Evolutionary conservation across 2,113 vertebrate genomes (phyloP).

Genomic region (Edolisoma coerulescens): DNA sequence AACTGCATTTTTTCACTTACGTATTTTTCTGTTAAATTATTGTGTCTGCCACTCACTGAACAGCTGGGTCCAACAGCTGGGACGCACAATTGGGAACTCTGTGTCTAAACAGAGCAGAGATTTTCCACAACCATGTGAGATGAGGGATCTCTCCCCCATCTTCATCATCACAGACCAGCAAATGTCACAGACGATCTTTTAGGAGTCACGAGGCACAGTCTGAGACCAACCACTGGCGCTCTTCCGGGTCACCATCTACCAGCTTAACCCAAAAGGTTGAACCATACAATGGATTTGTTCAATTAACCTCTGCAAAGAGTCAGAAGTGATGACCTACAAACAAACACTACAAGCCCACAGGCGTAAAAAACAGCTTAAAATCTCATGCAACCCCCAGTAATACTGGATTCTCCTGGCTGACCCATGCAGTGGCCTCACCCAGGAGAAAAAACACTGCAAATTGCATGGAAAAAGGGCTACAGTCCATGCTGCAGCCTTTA

Average conservation of each 20-base stretch:
- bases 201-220: neutral
- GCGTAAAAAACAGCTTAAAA: neutral
- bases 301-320: neutral
- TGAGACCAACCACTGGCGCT: neutral
- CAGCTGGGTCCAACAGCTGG: neutral
- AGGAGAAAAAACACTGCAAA: neutral
- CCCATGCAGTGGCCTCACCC: neutral
- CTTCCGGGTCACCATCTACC: neutral
- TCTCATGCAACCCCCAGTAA: neutral
- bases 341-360: neutral
- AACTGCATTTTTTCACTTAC: neutral
- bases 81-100: neutral
- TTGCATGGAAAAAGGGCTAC: neutral
- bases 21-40: neutral
- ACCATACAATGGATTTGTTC: neutral
- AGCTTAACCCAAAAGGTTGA: neutral
- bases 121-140: neutral
- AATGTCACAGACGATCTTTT: neutral
- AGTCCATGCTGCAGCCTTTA: neutral
- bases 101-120: neutral
- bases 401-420: neutral
- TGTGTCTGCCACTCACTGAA: neutral
- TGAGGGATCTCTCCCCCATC: neutral
- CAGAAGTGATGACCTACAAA: neutral
- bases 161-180: neutral